Evolutionary conservation across 2,797 vertebrate species (phyloP), one percentile per base, ranked within the genome.

Genomic region (Microchirus variegatus): DNA sequence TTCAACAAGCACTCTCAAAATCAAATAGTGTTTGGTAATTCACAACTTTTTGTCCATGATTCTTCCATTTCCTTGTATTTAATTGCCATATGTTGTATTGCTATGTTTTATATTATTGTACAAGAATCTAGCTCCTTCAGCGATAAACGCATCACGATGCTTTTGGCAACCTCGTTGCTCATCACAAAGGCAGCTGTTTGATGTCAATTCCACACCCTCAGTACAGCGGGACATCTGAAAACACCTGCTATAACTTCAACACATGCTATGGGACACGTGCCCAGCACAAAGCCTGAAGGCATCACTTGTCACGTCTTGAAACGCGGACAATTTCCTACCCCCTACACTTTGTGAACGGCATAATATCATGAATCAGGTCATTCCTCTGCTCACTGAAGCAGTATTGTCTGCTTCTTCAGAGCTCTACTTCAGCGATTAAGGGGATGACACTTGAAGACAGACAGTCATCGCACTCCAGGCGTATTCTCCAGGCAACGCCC

Each of bases 391-490:
- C 66, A 54, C 53, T 55, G 51, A 70, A 82, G 70, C 42, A 63
- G 65, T 62, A 55, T 40, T 19, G 62, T 67, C 66, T 44, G 35
- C 63, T 62, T 61, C 63, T 72, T 70, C 70, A 53, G 49, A 75
- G 54, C 52, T 49, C 67, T 60, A 42, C 63, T 73, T 69, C 55
- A 43, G 70, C 66, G 81, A 86, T 87, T 84, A 80, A 81, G 83
- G 53, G 63, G 61, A 70, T 78, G 72, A 78, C 75, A 76, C 59
- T 63, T 66, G 67, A 65, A 78, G 59, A 70, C 26, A 77, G 70
- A 67, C 62, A 71, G 64, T 51, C 73, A 60, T 78, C 78, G 59
- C 59, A 79, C 67, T 62, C 56, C 0, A 16, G 63, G 57, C 61
- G 58, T 54, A 38, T 53, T 72, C 76, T 61, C 61, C 54, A 63